Conservation (phyloP, 2,113 vertebrate species). For the Sitta europaea region DNA sequence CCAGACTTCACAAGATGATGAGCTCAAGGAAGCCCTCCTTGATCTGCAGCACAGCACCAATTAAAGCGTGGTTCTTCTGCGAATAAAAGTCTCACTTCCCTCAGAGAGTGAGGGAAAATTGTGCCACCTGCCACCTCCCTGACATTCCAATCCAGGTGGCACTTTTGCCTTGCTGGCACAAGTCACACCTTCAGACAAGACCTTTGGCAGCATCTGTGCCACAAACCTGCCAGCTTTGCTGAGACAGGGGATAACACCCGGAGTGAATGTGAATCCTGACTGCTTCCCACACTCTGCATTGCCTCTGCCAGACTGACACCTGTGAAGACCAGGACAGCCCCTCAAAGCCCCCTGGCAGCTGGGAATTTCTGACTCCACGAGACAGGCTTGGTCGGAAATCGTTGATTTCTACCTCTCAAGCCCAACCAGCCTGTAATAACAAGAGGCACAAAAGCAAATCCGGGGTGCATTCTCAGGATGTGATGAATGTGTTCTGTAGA, state of each 20-base stretch:
- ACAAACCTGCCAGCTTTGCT: background rate
- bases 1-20: background rate
- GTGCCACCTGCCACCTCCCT: background rate
- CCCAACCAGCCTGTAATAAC: background rate
- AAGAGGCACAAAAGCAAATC: background rate
- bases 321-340: background rate
- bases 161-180: background rate
- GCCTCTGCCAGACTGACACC: background rate
- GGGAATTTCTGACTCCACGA: accelerated
- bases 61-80: background rate
- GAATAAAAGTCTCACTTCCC: background rate
- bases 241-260: accelerated
- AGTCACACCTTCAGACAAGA: background rate
- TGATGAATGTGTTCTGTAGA: constrained; percentile 43
- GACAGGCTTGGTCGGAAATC: background rate
- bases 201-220: background rate
- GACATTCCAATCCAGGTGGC: background rate
- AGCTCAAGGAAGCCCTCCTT: background rate
- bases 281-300: background rate
- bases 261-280: accelerated
- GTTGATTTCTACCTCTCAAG: background rate
- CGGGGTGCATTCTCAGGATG: background rate
- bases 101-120: background rate
- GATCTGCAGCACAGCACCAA: background rate
- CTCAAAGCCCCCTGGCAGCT: background rate